These are phyloP conservation scores for Forpus xanthops DNA, from an alignment of 2,797 vertebrate species.

Conservation along the genomic window DNA sequence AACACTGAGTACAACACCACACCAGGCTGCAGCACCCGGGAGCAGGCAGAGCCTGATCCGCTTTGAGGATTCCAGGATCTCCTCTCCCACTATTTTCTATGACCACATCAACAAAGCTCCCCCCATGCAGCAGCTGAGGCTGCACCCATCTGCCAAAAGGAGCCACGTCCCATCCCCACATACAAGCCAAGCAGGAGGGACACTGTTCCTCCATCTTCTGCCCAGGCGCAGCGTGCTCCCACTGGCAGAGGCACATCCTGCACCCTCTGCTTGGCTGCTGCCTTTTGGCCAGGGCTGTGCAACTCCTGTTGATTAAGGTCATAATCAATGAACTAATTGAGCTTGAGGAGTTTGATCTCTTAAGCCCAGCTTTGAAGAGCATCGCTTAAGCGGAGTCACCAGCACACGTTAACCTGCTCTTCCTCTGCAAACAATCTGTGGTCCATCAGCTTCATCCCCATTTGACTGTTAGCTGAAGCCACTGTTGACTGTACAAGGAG, in stretches of 20 bases:
- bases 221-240: fast-evolving
- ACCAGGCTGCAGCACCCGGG: fast-evolving
- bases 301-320: not conserved
- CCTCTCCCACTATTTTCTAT: not conserved
- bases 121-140: not conserved
- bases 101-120: no score
- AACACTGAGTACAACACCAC: fast-evolving
- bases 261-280: not conserved
- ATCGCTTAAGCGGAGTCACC: not conserved
- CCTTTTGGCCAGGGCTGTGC: fast-evolving
- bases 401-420: not conserved
- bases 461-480: not conserved
- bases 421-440: not conserved
- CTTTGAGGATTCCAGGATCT: not conserved
- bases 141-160: not conserved
- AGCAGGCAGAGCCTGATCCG: not conserved
- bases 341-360: not conserved
- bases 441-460: not conserved
- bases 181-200: not conserved
- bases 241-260: fast-evolving
- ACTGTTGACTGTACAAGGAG: not conserved
- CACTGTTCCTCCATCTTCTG: not conserved
- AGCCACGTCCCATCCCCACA: fast-evolving
- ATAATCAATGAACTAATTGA: not conserved
- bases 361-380: not conserved